Percentiles rank a stretch among this genome's conserved stretches.
phyloP scores from a whole-genome alignment of 2,113 vertebrate species.

The Okapia johnstoni region DNA sequence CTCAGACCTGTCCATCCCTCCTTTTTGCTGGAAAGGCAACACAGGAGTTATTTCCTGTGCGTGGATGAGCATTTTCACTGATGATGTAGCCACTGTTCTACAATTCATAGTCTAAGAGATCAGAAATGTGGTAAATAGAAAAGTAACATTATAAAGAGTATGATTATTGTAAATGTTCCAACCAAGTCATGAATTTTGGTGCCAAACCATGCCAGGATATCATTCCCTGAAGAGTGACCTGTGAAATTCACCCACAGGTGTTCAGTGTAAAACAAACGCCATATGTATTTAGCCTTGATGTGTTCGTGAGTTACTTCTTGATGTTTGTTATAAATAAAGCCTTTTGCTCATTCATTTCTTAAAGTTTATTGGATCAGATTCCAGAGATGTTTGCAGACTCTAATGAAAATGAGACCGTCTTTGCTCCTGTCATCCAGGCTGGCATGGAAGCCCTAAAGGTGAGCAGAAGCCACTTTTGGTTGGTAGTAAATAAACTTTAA shows the following conservation, averaged over 20 bases:
- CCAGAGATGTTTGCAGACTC: constrained; percentile 96
- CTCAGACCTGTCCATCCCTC: background rate
- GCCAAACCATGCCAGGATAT: no score
- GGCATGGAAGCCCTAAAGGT: constrained; percentile 97
- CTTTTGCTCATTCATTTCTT: background rate
- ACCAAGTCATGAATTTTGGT: background rate
- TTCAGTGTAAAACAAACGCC: background rate
- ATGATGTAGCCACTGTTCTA: background rate
- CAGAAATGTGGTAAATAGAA: background rate
- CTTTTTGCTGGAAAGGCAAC: background rate
- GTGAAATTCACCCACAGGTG: background rate
- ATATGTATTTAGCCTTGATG: background rate
- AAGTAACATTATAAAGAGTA: background rate
- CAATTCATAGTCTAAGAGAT: background rate
- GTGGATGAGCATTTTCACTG: background rate
- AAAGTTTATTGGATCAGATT: constrained; percentile 94
- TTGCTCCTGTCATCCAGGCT: constrained; percentile 93
- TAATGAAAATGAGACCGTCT: constrained; percentile 94
- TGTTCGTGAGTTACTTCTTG: background rate
- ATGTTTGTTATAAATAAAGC: background rate
- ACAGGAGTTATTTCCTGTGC: background rate
- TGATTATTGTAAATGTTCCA: background rate
- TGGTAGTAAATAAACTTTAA: background rate
- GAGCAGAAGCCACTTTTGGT: constrained; percentile 25
- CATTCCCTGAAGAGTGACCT: background rate